These are phyloP conservation scores for Epistrophe grossulariae DNA, from an alignment of 2,888 invertebrate species.

Conservation along the genomic window DNA sequence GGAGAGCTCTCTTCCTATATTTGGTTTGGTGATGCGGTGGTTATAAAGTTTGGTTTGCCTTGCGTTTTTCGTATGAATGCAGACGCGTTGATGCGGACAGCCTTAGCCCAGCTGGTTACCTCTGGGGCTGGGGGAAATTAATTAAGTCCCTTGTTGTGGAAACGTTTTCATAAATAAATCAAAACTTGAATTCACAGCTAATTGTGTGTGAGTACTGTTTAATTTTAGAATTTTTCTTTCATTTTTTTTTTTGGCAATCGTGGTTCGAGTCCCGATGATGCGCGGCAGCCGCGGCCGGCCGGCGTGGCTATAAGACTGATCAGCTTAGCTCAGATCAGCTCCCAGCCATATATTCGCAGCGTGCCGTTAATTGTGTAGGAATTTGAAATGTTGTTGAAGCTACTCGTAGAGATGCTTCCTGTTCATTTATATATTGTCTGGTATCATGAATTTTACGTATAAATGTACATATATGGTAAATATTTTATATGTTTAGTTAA, in stretches of 20 bases:
- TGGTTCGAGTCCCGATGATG: not conserved
- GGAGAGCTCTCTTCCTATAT: constrained; percentile 43
- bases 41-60: not conserved
- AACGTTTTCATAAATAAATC: constrained; percentile 65
- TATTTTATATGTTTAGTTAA: not conserved
- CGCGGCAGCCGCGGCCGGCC: no score
- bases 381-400: constrained; percentile 61
- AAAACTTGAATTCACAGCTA: constrained; percentile 69
- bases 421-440: constrained; percentile 39
- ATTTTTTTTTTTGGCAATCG: constrained; percentile 44
- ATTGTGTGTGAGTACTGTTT: constrained; percentile 64
- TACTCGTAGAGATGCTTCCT: constrained; percentile 56
- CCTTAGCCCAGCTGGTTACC: constrained; percentile 62
- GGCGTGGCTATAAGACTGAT: not conserved
- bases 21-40: not conserved
- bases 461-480: constrained; percentile 29
- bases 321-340: not conserved
- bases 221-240: constrained; percentile 26
- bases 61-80: not conserved
- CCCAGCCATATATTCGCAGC: constrained; percentile 8
- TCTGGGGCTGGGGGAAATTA: constrained; percentile 53
- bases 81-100: constrained; percentile 42
- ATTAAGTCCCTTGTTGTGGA: constrained; percentile 72
- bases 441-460: not conserved
- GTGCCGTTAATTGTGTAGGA: constrained; percentile 62